phyloP scores from a whole-genome alignment of 2,888 invertebrate species.

The Lasioglossum malachurum region DNA sequence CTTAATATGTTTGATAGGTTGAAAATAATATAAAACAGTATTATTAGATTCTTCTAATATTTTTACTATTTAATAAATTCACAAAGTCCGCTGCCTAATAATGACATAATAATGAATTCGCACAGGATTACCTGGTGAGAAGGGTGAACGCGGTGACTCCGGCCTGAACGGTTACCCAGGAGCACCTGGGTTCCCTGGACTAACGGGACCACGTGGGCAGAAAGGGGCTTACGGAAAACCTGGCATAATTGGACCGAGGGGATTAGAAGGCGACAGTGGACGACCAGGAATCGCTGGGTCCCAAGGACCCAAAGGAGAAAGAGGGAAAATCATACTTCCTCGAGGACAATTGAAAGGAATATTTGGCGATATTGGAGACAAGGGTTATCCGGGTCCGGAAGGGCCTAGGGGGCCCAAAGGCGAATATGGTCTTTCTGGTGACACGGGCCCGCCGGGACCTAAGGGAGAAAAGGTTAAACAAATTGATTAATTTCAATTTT shows the following conservation, averaged over 20 bases:
- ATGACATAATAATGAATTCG: background rate
- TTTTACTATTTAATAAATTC: no score
- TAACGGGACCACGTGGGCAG: slow-evolving; percentile 87
- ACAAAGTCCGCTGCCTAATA: background rate
- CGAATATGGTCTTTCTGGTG: slow-evolving; percentile 82
- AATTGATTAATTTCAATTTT: no score
- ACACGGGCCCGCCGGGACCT: slow-evolving; percentile 86
- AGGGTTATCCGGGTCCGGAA: slow-evolving; percentile 86
- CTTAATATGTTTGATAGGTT: no score
- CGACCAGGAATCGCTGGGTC: slow-evolving; percentile 88
- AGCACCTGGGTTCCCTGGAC: slow-evolving; percentile 87
- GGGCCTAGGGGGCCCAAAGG: slow-evolving; percentile 86
- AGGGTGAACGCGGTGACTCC: slow-evolving; percentile 86
- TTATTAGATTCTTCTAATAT: no score
- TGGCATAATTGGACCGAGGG: slow-evolving; percentile 86
- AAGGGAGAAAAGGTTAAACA: slow-evolving; percentile 86
- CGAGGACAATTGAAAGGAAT: slow-evolving; percentile 70
- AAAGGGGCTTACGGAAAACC: slow-evolving; percentile 89
- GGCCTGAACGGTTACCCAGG: slow-evolving; percentile 86
- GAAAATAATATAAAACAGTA: no score
- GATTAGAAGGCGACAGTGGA: slow-evolving; percentile 84
- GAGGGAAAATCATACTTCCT: slow-evolving; percentile 80
- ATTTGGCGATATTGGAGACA: slow-evolving; percentile 86
- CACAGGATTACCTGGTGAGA: slow-evolving; percentile 83
- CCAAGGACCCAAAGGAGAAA: slow-evolving; percentile 84